phyloP scores from a whole-genome alignment of 2,797 vertebrate genomes.

The Poecilia gillii region DNA sequence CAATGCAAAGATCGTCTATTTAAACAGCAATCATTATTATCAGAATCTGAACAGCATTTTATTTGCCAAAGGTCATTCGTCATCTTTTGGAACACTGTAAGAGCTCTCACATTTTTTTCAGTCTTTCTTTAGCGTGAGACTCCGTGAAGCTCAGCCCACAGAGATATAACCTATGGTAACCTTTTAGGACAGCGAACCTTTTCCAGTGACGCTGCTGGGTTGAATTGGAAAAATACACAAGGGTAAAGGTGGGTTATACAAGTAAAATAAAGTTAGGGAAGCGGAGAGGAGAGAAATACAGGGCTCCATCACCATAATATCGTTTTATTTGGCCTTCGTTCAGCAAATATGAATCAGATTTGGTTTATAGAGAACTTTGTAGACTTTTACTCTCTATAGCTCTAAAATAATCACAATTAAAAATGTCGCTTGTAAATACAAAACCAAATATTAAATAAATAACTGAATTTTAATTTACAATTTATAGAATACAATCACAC shows the following conservation, averaged over 20 bases:
- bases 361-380: neutral
- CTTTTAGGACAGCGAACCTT: conserved; percentile 34
- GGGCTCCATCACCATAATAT: neutral
- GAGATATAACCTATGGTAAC: conserved; percentile 66
- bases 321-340: neutral
- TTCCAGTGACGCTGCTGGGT: conserved; percentile 35
- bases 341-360: neutral
- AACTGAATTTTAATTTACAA: neutral
- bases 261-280: neutral
- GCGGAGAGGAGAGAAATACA: neutral
- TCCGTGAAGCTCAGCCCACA: conserved; percentile 24
- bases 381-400: too few relatives aligned
- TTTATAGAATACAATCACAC: neutral
- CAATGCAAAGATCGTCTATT: conserved; percentile 52
- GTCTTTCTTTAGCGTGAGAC: conserved; percentile 24
- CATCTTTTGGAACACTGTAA: conserved; percentile 3
- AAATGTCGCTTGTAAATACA: neutral
- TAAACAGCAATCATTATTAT: fast-evolving
- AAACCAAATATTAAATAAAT: neutral
- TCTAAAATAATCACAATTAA: neutral
- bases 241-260: neutral
- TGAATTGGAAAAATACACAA: conserved; percentile 10
- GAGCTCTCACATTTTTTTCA: neutral
- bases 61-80: neutral
- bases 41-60: neutral